Percentiles rank a stretch among this genome's conserved stretches.
Evolutionary conservation across 2,888 invertebrate species (phyloP).

Genomic region (Hartigia nigra): DNA sequence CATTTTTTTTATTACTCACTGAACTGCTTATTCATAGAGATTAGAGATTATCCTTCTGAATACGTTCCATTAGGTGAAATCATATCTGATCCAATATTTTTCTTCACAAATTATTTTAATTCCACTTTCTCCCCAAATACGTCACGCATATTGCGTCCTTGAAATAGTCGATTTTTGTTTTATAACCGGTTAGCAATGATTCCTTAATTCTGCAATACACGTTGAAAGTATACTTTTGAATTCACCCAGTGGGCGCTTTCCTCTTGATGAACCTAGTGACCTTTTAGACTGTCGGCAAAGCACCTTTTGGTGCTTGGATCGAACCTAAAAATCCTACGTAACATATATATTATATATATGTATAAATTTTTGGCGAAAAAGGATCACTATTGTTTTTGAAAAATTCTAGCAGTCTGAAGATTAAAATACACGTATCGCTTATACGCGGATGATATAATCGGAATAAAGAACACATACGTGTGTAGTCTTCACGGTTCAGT

Average conservation of each 20-base stretch:
- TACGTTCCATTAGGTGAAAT: neutral
- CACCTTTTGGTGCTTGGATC: no score
- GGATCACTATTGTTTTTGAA: no score
- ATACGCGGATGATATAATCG: conserved; percentile 5
- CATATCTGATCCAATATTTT: neutral
- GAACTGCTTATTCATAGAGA: neutral
- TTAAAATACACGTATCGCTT: conserved; percentile 27
- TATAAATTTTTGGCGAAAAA: no score
- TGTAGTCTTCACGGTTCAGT: neutral
- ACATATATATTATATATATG: no score
- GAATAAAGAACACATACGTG: neutral
- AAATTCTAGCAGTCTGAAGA: no score
- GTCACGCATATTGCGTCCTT: conserved; percentile 1
- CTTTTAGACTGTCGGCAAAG: no score
- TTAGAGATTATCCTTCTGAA: neutral
- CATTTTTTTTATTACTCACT: neutral
- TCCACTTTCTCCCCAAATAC: neutral
- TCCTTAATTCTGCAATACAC: neutral
- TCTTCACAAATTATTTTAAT: neutral
- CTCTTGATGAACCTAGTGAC: conserved; percentile 26
- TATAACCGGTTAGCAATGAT: neutral
- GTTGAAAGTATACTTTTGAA: conserved; percentile 18
- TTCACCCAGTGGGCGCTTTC: conserved; percentile 20
- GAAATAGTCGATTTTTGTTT: neutral
- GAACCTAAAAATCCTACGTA: no score